Evolutionary conservation across 2,888 invertebrate genomes (phyloP), one percentile per base, ranked within the genome.

Genomic region (Drosophila anceps): DNA sequence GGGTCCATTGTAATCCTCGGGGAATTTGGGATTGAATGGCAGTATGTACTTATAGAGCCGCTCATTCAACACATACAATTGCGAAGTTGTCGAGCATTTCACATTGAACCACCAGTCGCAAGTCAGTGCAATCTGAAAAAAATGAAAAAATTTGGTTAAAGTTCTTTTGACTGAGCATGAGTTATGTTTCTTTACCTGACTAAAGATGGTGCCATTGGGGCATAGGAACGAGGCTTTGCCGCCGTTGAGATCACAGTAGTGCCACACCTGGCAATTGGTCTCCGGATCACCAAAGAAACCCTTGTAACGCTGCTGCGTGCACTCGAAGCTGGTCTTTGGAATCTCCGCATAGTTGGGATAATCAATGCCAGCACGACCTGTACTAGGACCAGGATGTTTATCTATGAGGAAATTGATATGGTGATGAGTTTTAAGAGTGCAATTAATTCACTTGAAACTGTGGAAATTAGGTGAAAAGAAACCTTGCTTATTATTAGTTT

Each of bases 71-170:
- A 98, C 97, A 92, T 98, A 98, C 0, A 97, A 94, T 92, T 98
- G 97, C 0, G 96, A 94, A 0, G 97, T 97, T 15, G 96, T 95
- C 31, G 96, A 95, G 92, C 97, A 98, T 86, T 96, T 96, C 0
- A 98, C 97, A 91, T 98, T 98, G 93, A 97, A 98, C 97, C 97
- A 98, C 97, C 97, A 98, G 92, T 98, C 98, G 90, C 97, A 97
- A 0, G 97, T 97, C 48, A 98, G 93, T 0, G 96, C 97, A 15
- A 97, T 96, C 93, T 93, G 3, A 33, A 15, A 20, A 58, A 3
- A 10, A 0, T n/a, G 4, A 4, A 27, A n/a, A n/a, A n/a, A n/a
- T n/a, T 29, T 13, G 7, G 24, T 2, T 50, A 29, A 2, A 18
- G 2, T 1, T 29, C 3, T 10, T 20, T 46, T n/a, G 5, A 46